Evolutionary conservation across 53 echinoderm and acorn worm species (phyloP).

Genomic region (Patiria pectinifera): DNA sequence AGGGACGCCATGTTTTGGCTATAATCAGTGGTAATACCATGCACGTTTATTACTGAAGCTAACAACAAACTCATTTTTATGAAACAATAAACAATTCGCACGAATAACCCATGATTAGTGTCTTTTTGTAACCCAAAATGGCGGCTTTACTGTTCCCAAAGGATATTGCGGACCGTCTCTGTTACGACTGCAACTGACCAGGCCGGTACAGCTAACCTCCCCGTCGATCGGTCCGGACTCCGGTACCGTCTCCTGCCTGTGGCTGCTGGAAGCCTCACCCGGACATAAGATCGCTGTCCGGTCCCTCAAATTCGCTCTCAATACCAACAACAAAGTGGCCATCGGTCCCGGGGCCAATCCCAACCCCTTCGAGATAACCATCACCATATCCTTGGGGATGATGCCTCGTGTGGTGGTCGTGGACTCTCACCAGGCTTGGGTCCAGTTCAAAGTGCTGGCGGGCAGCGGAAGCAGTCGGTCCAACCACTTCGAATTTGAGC

Average conservation of each 20-base stretch:
- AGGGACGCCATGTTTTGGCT: too few relatives aligned
- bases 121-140: background rate
- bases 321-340: background rate
- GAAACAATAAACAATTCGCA: background rate
- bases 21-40: too few relatives aligned
- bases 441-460: background rate
- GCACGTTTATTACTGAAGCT: too few relatives aligned
- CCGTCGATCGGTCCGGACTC: background rate
- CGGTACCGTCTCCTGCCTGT: background rate
- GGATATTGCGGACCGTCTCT: background rate
- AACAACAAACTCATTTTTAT: too few relatives aligned
- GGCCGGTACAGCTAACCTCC: background rate
- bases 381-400: background rate
- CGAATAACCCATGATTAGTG: background rate
- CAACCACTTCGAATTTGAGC: background rate
- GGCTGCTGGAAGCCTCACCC: background rate
- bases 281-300: background rate
- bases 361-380: background rate
- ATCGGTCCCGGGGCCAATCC: conserved; percentile 1
- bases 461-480: background rate
- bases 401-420: background rate
- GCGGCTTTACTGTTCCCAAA: background rate
- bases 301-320: background rate
- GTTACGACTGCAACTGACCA: background rate
- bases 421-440: background rate